Evolutionary conservation across 2,797 vertebrate species (phyloP).

Genomic region (Paratrypauchen microcephalus): DNA sequence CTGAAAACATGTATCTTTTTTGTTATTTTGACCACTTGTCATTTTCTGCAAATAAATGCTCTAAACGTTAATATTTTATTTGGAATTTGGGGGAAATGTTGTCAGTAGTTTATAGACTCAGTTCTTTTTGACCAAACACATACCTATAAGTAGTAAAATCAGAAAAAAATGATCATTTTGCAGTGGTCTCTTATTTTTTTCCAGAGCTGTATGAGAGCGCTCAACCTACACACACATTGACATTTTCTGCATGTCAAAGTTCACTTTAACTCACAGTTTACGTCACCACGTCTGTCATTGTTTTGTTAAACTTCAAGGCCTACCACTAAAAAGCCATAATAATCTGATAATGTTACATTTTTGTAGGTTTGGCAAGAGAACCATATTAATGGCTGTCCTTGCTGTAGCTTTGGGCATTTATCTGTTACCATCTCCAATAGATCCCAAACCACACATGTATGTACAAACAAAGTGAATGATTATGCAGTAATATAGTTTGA

Average conservation of each 20-base stretch:
- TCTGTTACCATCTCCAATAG: slow-evolving; percentile 73
- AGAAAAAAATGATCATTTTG: no score
- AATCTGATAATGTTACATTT: neutral
- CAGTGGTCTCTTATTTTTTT: no score
- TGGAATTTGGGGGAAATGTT: no score
- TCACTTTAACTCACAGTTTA: neutral
- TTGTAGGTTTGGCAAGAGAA: slow-evolving; percentile 46
- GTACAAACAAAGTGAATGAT: neutral
- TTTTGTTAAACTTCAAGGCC: neutral
- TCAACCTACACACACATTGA: neutral
- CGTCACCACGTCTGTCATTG: neutral
- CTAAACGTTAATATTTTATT: no score
- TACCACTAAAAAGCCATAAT: neutral
- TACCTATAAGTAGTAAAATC: no score
- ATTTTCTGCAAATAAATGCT: no score
- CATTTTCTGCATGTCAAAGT: neutral
- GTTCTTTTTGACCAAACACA: no score
- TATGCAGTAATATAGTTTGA: neutral
- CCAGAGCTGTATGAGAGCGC: no score
- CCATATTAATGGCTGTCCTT: slow-evolving; percentile 39
- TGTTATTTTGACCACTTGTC: no score
- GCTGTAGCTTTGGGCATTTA: slow-evolving; percentile 61
- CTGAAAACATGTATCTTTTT: no score
- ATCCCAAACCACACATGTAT: slow-evolving; percentile 69
- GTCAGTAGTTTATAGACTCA: no score